Evolutionary conservation across 92 coral and sea anemone genomes (phyloP), one percentile per base, ranked within the genome.

Genomic region (Bergia sp.): DNA sequence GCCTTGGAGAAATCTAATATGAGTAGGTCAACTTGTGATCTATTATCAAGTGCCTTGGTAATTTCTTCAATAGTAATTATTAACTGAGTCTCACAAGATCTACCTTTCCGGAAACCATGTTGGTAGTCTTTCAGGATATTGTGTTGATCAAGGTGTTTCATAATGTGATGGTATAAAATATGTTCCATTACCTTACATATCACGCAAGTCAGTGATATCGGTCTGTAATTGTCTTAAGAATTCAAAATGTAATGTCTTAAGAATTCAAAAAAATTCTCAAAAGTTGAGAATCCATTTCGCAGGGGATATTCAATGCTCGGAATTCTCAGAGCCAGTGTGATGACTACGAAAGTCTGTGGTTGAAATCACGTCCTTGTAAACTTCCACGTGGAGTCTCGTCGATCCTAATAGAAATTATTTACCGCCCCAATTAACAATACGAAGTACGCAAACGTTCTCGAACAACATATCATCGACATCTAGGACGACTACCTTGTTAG

Each of bases 301-400:
- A 47, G 81, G 58, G 66, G 81, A 82, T 75, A 89, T 81, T 74
- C 82, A 82, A 80, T 77, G 57, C 73, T 57, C 69, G 55, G 76
- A 69, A 55, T 57, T 73, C 77, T 44, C 82, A 50, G 82, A 40
- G 15, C 86, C 90, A 78, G 79, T 81, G 91, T 76, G 82, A 89
- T 66, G 91, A 89, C 88, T 82, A 43, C 72, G 82, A 89, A 88
- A 81, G 87, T 73, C 87, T 89, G 29, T 89, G 91, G 91, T 41
- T 66, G 41, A 89, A 89, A 89, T 39, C 91, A 47, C 88, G 83
- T 77, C 91, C 91, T 50, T 57, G 80, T 72, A 89, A 58, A 82
- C 88, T 82, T 44, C 91, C 91, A 81, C 57, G 74, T 36, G 66
- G 64, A 80, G 89, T 73, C 44, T 44, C 85, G 55, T 87, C 90